A percentile compares a stretch with the other conserved stretches of the same genome.
phyloP scores from a whole-genome alignment of 2,797 vertebrate genomes.

The Antennarius maculatus region DNA sequence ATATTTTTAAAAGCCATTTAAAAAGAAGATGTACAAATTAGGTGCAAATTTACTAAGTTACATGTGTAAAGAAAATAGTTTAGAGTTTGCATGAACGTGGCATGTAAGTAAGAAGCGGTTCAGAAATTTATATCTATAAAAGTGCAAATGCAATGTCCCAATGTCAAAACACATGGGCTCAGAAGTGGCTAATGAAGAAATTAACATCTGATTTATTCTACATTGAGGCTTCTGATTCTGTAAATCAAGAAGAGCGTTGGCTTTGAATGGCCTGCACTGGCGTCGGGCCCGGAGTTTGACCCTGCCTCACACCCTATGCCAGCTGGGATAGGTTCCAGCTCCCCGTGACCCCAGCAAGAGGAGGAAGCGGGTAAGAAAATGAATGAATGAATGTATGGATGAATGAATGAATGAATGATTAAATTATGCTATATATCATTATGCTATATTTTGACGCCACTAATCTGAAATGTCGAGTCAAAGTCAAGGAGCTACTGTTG shows the following conservation, averaged over 20 bases:
- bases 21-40: conserved; percentile 30
- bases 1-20: too few species aligned
- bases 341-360: too few species aligned
- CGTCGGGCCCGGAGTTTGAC: too few species aligned
- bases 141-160: conserved; percentile 2
- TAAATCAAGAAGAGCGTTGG: neutral
- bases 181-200: conserved; percentile 28
- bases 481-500: too few species aligned
- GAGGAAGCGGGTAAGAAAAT: too few species aligned
- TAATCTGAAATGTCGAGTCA: neutral
- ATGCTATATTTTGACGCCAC: neutral
- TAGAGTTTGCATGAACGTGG: too few species aligned
- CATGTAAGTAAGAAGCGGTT: conserved; percentile 1
- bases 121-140: conserved; percentile 17
- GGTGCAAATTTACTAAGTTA: conserved; percentile 4
- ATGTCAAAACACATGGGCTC: conserved; percentile 29
- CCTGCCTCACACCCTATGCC: too few species aligned
- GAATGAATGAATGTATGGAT: too few species aligned
- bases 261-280: too few species aligned
- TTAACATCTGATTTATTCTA: conserved; percentile 19
- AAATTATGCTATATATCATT: too few species aligned
- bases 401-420: too few species aligned
- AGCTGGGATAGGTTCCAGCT: too few species aligned
- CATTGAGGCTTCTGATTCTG: conserved; percentile 1
- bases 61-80: neutral